Evolutionary conservation across 1,140 invertebrate genomes (phyloP), one percentile per base, ranked within the genome.

Genomic region (Lamellibrachia luymesi): DNA sequence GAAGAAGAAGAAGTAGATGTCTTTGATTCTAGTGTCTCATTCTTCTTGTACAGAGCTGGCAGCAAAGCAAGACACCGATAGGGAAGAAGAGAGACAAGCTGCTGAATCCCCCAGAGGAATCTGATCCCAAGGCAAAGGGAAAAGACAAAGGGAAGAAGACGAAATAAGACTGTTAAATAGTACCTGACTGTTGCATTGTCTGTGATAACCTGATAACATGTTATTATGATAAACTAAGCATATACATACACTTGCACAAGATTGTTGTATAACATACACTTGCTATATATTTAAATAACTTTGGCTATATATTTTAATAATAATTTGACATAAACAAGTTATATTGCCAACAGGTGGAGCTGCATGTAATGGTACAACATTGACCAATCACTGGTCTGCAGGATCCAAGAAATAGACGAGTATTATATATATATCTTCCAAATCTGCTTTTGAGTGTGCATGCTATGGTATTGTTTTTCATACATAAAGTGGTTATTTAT

Each of bases 1-100:
- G 51, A 92, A 92, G 92, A 92, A 92, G 52, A 92, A 92, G 92
- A 92, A 92, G 27, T 92, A 92, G 51, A 51, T 52, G 50, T 92
- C 92, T 56, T 8, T 80, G 64, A 80, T 80, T 8, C 17, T 80
- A 22, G 13, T 2, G 25, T 80, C 64, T 80, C 17, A 10, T 56
- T 56, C 52, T 80, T 17, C 64, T 80, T 80, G 64, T 22, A 80
- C 64, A 80, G 64, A 17, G 2, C 64, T 80, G 64, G 64, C 2
- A 22, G 64, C 13, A 17, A 80, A 17, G 7, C 13, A 80, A 80
- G 64, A 80, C 64, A 4, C 64, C 64, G 17, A 4, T 80, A 80
- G 64, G 64, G 64, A 80, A 80, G 64, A 80, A 80, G 64, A 6
- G 64, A 22, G 64, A 80, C 2, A 80, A 80, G 64, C 64, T 80